These are phyloP conservation scores for Calyptommatus sinebrachiatus DNA, from an alignment of 2,113 vertebrate species.

Conservation along the genomic window DNA sequence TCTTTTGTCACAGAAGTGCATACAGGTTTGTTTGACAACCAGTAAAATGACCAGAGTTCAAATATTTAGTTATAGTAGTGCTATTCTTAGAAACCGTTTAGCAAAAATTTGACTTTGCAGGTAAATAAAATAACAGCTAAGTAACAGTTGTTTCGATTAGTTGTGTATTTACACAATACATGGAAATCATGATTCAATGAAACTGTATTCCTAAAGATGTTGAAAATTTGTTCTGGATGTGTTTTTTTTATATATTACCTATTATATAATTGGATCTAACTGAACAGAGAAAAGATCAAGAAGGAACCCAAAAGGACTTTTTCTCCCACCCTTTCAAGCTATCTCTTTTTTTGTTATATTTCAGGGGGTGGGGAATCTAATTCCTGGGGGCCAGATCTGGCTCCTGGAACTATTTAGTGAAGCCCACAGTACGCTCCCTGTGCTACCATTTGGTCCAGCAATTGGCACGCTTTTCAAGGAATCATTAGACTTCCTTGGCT, in stretches of 20 bases:
- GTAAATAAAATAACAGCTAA: conserved; percentile 27
- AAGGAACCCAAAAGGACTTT: not conserved
- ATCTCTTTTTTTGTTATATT: not conserved
- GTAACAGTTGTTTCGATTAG: not conserved
- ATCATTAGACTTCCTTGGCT: too few species aligned
- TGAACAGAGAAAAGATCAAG: not conserved
- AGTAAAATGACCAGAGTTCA: conserved; percentile 1
- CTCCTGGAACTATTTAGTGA: too few species aligned
- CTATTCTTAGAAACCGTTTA: conserved; percentile 36
- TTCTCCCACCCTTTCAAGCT: not conserved
- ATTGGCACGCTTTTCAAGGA: too few species aligned
- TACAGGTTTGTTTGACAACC: conserved; percentile 24
- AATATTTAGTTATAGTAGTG: not conserved
- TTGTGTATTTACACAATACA: conserved; percentile 8
- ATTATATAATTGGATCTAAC: too few species aligned
- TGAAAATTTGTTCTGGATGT: not conserved
- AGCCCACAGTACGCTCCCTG: too few species aligned
- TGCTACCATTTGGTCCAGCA: too few species aligned
- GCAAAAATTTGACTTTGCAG: not conserved
- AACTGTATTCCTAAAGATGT: not conserved
- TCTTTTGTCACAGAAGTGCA: not conserved
- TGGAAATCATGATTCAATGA: not conserved
- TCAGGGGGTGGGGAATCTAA: too few species aligned
- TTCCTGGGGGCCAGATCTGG: too few species aligned
- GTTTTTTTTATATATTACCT: not conserved